phyloP scores from a whole-genome alignment of 2,888 invertebrate species.

The Alloscopus bannaensis region DNA sequence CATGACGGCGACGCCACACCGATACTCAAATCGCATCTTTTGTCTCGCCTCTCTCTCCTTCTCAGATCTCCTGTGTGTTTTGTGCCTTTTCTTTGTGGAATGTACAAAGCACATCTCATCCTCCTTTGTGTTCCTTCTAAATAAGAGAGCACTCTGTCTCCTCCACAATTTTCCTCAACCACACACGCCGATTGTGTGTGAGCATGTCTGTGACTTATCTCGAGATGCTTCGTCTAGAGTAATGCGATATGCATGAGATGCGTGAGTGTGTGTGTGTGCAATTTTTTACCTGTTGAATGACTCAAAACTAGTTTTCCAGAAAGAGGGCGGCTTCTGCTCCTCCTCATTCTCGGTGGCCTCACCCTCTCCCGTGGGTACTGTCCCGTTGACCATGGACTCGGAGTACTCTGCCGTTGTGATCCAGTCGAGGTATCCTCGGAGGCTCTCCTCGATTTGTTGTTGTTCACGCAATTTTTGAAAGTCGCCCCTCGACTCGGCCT shows the following conservation, averaged over 20 bases:
- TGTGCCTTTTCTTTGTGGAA: background rate
- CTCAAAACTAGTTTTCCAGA: conserved; percentile 38
- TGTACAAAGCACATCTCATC: too few relatives aligned
- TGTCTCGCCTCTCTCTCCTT: too few relatives aligned
- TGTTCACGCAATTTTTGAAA: conserved; percentile 81
- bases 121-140: too few relatives aligned
- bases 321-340: conserved; percentile 8
- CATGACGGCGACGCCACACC: conserved; percentile 40
- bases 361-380: conserved; percentile 34
- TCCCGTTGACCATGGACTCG: conserved; percentile 32
- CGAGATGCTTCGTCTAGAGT: too few relatives aligned
- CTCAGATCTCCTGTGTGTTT: background rate
- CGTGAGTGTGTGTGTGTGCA: conserved; percentile 1
- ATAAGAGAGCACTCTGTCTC: too few relatives aligned
- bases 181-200: too few relatives aligned
- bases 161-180: too few relatives aligned
- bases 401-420: conserved; percentile 77
- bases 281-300: conserved; percentile 26
- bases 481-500: conserved; percentile 80
- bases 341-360: conserved; percentile 23
- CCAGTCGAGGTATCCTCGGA: conserved; percentile 81
- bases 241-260: too few relatives aligned
- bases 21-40: conserved; percentile 17
- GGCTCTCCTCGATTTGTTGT: conserved; percentile 80
- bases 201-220: background rate